Percentiles rank a stretch among this genome's conserved stretches.
Evolutionary conservation across 2,888 invertebrate species (phyloP).

Genomic region (Drymonia ruficornis): DNA sequence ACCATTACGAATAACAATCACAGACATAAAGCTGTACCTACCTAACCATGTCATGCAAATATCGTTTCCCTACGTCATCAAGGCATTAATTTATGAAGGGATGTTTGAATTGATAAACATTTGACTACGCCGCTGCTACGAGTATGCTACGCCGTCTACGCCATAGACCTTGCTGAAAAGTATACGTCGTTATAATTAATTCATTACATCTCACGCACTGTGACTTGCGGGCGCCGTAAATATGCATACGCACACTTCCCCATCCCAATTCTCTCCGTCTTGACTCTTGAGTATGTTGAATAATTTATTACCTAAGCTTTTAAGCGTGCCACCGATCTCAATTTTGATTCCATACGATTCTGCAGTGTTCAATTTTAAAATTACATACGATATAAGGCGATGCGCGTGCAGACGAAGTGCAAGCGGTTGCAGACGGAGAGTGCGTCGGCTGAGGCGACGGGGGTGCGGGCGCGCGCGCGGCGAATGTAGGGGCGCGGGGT

Average conservation of each 20-base stretch:
- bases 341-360: not conserved
- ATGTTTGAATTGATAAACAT: constrained; percentile 14
- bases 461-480: constrained; percentile 22
- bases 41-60: no score
- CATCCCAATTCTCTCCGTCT: constrained; percentile 29
- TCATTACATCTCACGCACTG: constrained; percentile 32
- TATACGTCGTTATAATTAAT: constrained; percentile 36
- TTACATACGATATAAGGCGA: not conserved
- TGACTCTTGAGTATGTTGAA: constrained; percentile 29
- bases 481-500: constrained; percentile 22
- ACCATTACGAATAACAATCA: no score
- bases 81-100: not conserved
- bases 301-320: constrained; percentile 29
- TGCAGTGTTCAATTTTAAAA: not conserved
- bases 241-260: constrained; percentile 24
- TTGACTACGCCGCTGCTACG: constrained; percentile 20
- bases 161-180: constrained; percentile 29
- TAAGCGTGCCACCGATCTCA: not conserved
- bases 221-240: constrained; percentile 22
- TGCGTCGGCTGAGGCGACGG: constrained; percentile 24
- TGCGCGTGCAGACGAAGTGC: constrained; percentile 39
- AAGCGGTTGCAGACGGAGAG: constrained; percentile 39
- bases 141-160: constrained; percentile 33
- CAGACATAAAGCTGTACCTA: no score
- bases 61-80: not conserved